phyloP scores from a whole-genome alignment of 2,113 vertebrate species.

The Varanus salvator region DNA sequence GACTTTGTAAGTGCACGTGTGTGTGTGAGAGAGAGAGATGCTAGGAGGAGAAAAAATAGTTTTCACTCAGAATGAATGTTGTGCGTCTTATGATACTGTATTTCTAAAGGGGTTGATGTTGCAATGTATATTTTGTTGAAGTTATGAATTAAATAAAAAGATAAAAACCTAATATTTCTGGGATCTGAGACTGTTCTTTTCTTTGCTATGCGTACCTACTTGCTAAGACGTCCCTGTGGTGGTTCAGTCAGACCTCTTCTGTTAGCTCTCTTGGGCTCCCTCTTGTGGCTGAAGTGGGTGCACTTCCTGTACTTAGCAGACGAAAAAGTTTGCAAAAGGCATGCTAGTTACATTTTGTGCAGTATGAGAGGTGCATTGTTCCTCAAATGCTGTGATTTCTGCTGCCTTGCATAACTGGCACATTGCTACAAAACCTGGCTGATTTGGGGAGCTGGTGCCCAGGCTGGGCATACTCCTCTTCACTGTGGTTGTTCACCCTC shows the following conservation, averaged over 20 bases:
- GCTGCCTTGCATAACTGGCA: neutral
- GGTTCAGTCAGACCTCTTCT: neutral
- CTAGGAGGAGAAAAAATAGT: neutral
- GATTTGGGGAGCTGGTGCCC: neutral
- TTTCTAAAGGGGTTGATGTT: constrained; percentile 47
- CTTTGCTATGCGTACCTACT: too few species aligned
- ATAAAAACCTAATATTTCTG: constrained; percentile 32
- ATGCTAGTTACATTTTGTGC: neutral
- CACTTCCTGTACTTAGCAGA: neutral
- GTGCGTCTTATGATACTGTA: constrained; percentile 40
- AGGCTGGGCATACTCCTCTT: too few species aligned
- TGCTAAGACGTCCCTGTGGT: neutral
- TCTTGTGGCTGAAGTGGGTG: neutral
- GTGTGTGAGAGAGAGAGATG: constrained; percentile 14
- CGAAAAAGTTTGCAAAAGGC: neutral
- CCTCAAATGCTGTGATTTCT: neutral
- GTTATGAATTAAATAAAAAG: constrained; percentile 66
- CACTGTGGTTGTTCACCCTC: too few species aligned
- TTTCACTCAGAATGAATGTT: neutral
- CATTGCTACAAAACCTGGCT: neutral
- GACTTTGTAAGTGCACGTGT: constrained; percentile 20
- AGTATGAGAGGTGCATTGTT: neutral
- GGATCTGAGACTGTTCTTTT: constrained; percentile 19
- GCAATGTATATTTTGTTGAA: constrained; percentile 71
- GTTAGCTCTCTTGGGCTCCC: neutral